phyloP scores from a whole-genome alignment of 2,888 invertebrate species.

The Acrobasis suavella region DNA sequence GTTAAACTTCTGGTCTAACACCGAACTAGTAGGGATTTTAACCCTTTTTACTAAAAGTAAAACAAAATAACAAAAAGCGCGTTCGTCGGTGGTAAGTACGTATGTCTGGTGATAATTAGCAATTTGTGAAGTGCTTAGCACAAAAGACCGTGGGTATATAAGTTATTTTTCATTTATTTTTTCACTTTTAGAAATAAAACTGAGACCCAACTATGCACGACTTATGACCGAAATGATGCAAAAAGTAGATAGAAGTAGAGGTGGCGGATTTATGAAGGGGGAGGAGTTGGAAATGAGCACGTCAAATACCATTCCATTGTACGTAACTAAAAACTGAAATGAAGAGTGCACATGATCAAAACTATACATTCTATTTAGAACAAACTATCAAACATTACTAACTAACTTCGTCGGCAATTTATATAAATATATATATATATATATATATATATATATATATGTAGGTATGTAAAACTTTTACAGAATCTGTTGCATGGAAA shows the following conservation, averaged over 20 bases:
- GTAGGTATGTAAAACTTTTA: too few relatives aligned
- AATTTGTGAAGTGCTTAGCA: too few relatives aligned
- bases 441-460: too few relatives aligned
- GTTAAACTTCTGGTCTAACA: conserved; percentile 41
- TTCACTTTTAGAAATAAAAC: too few relatives aligned
- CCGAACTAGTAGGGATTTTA: not conserved
- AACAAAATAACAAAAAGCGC: not conserved
- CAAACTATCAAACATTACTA: not conserved
- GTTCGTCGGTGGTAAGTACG: not conserved
- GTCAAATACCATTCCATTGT: not conserved
- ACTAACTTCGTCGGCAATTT: not conserved
- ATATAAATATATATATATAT: too few relatives aligned
- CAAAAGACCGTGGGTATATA: too few relatives aligned
- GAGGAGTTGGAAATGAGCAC: conserved; percentile 1
- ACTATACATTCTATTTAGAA: not conserved
- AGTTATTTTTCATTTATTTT: too few relatives aligned
- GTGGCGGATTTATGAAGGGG: conserved; percentile 12
- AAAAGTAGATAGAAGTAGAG: not conserved
- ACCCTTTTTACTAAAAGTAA: not conserved
- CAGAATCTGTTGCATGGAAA: too few relatives aligned
- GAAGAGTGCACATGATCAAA: not conserved
- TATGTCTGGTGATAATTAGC: too few relatives aligned
- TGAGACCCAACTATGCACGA: too few relatives aligned
- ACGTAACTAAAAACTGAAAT: not conserved
- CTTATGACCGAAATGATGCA: not conserved